These are phyloP conservation scores for Habropoda laboriosa DNA, from an alignment of 1,140 invertebrate species.

Conservation along the genomic window DNA sequence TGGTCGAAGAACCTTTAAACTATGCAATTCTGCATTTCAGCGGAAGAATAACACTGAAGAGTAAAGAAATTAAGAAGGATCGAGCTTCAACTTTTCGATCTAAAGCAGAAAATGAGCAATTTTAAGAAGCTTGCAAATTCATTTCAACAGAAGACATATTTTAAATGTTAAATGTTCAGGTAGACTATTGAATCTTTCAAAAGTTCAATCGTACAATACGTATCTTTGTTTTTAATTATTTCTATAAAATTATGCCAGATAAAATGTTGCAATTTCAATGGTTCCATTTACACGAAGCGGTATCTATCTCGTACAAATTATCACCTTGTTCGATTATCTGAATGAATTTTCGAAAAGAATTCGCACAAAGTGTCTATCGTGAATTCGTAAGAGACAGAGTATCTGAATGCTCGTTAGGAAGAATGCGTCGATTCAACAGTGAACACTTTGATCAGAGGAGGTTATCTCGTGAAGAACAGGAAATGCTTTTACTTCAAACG, in stretches of 20 bases:
- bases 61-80: neutral
- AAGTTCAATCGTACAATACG: too few species aligned
- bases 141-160: too few species aligned
- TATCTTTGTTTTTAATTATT: too few species aligned
- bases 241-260: too few species aligned
- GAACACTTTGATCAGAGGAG: neutral
- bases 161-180: too few species aligned
- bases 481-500: constrained; percentile 6
- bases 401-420: neutral
- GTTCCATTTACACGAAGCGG: too few species aligned
- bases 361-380: neutral
- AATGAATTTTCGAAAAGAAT: neutral
- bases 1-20: too few species aligned
- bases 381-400: neutral
- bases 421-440: neutral
- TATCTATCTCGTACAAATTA: neutral
- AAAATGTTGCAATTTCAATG: too few species aligned
- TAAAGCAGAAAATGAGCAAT: neutral
- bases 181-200: neutral
- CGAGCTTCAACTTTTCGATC: neutral
- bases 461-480: neutral
- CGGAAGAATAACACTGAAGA: too few species aligned
- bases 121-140: neutral
- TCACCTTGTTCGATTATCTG: neutral
- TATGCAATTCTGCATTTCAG: too few species aligned